Evolutionary conservation across 1,140 invertebrate species (phyloP).

Genomic region (Bombus balteatus): DNA sequence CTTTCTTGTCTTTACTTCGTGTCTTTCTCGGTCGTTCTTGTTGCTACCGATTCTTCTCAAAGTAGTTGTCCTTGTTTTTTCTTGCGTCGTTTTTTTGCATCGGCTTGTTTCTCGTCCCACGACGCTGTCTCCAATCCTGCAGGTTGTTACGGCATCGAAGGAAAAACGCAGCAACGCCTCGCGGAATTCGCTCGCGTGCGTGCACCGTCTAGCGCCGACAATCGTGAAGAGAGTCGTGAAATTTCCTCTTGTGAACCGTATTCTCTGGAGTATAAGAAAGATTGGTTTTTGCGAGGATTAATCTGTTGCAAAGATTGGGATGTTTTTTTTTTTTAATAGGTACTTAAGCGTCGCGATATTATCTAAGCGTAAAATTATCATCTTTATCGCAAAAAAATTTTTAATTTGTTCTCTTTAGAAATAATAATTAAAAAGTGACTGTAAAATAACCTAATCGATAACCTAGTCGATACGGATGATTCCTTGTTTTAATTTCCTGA

Average conservation of each 20-base stretch:
- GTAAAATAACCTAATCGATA: too few species aligned
- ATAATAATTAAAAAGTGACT: too few species aligned
- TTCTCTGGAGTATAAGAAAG: background rate
- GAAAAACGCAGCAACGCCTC: background rate
- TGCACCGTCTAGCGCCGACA: background rate
- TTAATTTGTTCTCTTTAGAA: too few species aligned
- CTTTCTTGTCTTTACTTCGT: background rate
- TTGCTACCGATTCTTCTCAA: conserved; percentile 19
- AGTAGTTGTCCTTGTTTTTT: background rate
- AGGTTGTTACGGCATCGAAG: background rate
- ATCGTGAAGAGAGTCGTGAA: background rate
- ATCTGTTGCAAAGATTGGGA: background rate
- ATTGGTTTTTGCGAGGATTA: too few species aligned
- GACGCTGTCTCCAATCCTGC: background rate
- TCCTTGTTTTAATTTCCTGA: too few species aligned
- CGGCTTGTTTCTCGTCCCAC: background rate
- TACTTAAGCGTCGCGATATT: too few species aligned
- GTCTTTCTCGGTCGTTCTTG: conserved; percentile 8
- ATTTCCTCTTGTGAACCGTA: background rate
- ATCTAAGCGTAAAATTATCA: too few species aligned
- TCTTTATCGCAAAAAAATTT: rapidly evolving
- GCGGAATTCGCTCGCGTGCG: background rate
- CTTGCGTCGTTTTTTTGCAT: too few species aligned
- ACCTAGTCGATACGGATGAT: too few species aligned
- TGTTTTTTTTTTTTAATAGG: too few species aligned